Evolutionary conservation across 1,140 invertebrate species (phyloP), one percentile per base, ranked within the genome.

Genomic region (Nebria ingens): DNA sequence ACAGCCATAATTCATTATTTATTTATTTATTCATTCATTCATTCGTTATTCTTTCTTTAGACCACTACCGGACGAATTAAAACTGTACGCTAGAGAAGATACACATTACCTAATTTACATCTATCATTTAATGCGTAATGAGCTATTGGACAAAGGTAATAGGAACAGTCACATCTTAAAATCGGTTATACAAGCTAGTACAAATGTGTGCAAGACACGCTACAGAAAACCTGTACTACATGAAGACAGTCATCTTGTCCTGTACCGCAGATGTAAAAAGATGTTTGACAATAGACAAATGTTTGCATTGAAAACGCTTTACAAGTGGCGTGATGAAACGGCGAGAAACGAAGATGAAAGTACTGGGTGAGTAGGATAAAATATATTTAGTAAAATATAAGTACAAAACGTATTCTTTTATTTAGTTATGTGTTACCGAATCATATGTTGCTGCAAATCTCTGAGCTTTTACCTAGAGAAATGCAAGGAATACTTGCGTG

Each of bases 91-190:
- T 0, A 76, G 95, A 21, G 82, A 86, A 65, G 97, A 99, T 70
- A 98, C 97, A 0, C 95, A 98, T 71, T 97, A 93, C 73, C 75
- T 99, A 52, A 76, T 98, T 0, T 94, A 94, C 66, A 86, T 98
- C 57, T 97, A 93, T 75, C 86, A 94, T 53, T 70, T 78, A 6
- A 73, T 98, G 68, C 83, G 78, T 56, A 88, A 87, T 60, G 84
- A 91, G 54, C 73, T 99, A 17, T 71, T 92, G 1, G 77, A 87
- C 11, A 68, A 72, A 19, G 84, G 81, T 2, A 84, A 88, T 64
- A 80, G 82, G 1, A 70, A 81, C 20, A 77, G 74, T 2, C 89
- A 91, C 66, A 64, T 91, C 0, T 63, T 95, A 2, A 72, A 76
- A 60, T 76, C 80, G 19, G 87, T 87, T 1, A 85, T 86, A 64